These are phyloP conservation scores for Pimpla rufipes DNA, from an alignment of 2,888 invertebrate genomes.

Conservation along the genomic window DNA sequence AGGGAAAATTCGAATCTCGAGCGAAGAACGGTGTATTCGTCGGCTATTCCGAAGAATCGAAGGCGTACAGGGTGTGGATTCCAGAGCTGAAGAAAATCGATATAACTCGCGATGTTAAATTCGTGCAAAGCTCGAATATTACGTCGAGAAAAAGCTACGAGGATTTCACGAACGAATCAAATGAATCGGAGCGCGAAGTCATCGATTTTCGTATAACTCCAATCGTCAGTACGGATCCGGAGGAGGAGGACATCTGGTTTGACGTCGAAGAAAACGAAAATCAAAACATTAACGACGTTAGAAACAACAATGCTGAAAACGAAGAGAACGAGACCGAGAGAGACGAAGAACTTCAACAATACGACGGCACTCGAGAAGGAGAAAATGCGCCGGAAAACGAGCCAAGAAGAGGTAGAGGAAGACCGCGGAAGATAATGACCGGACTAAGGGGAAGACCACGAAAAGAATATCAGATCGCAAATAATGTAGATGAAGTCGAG, in stretches of 20 bases:
- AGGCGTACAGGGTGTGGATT: not conserved
- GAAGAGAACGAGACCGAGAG: not conserved
- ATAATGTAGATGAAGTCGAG: not conserved
- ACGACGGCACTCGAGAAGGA: too few species aligned
- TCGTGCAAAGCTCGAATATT: not conserved
- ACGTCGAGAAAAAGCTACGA: not conserved
- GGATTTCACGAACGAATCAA: not conserved
- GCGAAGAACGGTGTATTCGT: too few species aligned
- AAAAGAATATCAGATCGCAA: conserved; percentile 30
- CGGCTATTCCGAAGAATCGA: not conserved
- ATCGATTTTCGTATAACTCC: not conserved
- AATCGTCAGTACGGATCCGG: not conserved
- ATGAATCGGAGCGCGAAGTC: not conserved
- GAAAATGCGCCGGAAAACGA: too few species aligned
- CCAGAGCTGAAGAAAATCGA: not conserved
- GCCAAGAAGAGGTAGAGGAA: conserved; percentile 29
- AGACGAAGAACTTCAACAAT: not conserved
- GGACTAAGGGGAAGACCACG: conserved; percentile 35
- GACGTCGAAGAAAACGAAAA: not conserved
- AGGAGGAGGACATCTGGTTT: not conserved
- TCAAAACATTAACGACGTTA: not conserved
- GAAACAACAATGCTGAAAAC: too few species aligned
- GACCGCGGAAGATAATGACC: conserved; percentile 36
- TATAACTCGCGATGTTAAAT: not conserved
- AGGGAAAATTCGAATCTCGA: too few species aligned